These are phyloP conservation scores for Aplochiton taeniatus DNA, from an alignment of 2,797 vertebrate species.

Conservation along the genomic window DNA sequence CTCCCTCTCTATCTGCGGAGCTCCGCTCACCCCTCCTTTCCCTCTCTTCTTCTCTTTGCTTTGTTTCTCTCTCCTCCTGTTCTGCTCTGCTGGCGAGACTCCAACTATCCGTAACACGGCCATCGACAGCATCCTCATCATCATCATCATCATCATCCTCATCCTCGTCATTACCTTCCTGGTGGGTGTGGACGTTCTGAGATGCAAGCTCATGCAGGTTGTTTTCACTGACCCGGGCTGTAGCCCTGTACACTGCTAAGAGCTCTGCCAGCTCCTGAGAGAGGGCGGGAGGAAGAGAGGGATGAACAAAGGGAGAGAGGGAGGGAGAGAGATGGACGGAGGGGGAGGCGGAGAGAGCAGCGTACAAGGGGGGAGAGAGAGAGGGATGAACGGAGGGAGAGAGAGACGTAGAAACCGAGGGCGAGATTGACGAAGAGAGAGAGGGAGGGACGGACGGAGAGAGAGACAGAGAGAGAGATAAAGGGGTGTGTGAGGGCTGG, in stretches of 20 bases:
- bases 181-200: slow-evolving; percentile 23
- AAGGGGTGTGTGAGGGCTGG: slow-evolving; percentile 57
- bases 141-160: slow-evolving; percentile 4
- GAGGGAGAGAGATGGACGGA: slow-evolving; percentile 55
- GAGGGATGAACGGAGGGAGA: background rate
- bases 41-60: slow-evolving; percentile 6
- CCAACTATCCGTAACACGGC: slow-evolving; percentile 1
- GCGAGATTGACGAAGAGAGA: slow-evolving; percentile 5
- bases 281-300: slow-evolving; percentile 19
- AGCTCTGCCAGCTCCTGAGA: slow-evolving; percentile 57
- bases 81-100: background rate
- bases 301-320: slow-evolving; percentile 15
- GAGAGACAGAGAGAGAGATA: slow-evolving; percentile 9
- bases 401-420: background rate
- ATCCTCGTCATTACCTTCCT: slow-evolving; percentile 6
- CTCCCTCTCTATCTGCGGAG: slow-evolving; percentile 26
- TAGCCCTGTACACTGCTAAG: slow-evolving; percentile 59
- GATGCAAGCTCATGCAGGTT: slow-evolving; percentile 1
- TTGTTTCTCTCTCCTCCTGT: slow-evolving; percentile 1
- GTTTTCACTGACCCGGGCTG: slow-evolving; percentile 20
- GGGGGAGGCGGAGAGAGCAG: slow-evolving; percentile 55
- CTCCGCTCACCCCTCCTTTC: slow-evolving; percentile 27
- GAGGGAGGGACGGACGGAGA: slow-evolving; percentile 8
- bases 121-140: background rate
- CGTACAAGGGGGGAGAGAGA: background rate